Base-by-base conservation (phyloP, 1,140 invertebrate genomes). In the Diachasma alloeum region DNA sequence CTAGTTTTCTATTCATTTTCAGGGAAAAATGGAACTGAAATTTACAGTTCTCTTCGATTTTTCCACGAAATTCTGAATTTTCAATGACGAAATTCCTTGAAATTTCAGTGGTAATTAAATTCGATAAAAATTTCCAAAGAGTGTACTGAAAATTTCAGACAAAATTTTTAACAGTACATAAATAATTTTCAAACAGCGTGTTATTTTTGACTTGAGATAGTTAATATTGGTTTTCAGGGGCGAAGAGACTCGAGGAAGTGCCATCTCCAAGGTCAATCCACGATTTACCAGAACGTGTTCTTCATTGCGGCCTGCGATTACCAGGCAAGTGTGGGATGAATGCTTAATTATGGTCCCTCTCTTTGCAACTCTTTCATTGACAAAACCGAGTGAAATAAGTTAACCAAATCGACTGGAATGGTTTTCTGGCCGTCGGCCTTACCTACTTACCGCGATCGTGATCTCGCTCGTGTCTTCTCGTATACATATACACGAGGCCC, bases 241-340 rank as follows among this genome's bases (percentile, higher is more conserved):
- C 85, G 68, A 89, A 88, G 82, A 88, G 87, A 83, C 83, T 89
- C 56, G 87, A 89, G 48, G 68, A 76, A 66, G 83, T 89, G 36
- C 78, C 84, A 67, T 77, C 84, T 48, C 87, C 88, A 31, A 85
- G 86, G 74, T 87, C 83, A 36, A 88, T 90, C 46, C 86, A 89
- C 77, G 88, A 90, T 53, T 78, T 90, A 36, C 82, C 87, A n/a
- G 87, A 89, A 53, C 82, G 83, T 26, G 84, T 86, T 73, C 82
- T 90, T 69, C 85, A 86, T 37, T 90, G 85, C 67, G 87, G 88
- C 75, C 84, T 90, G 66, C 87, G 84, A 48, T 82, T 89, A 78
- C 87, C 86, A 77, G 88, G 88, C 89, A 77, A 88, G 59, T 63
- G 48, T 56, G n/a, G n/a, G 15, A 85, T 82, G 19, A 70, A 22